Evolutionary conservation across 1,140 invertebrate genomes (phyloP), one percentile per base, ranked within the genome.

Genomic region (Zaprionus lachaisei): DNA sequence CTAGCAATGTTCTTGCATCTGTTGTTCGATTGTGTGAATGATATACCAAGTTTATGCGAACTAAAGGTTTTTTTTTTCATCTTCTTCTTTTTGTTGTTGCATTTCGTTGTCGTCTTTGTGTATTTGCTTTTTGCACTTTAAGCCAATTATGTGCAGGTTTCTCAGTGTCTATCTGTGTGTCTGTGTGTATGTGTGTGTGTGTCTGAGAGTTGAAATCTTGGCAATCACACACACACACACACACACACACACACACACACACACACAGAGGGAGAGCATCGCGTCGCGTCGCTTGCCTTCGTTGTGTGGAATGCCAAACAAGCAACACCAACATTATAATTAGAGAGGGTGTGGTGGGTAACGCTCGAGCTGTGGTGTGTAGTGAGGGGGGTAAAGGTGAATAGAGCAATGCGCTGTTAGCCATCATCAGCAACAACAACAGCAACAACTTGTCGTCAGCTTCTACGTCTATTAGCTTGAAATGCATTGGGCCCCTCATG

Each of bases 401-500:
- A 55, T 63, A 38, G 34, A 22, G 58, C 58, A 22, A 22, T 63
- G n/a, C 41, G 55, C 26, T 14, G 6, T 56, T n/a, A 44, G 17
- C 22, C 41, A 62, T 37, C 68, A 47, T 37, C 58, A 47, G 15
- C 28, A 41, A 4, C 41, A 47, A 17, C 41, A 47, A 2, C 41
- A 47, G n/a, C 41, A n/a, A 6, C 41, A 17, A 41, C 4, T 49
- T 55, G 5, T 17, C 58, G 15, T 49, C 31, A 17, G 34, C 44
- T 22, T 62, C 61, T 20, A 49, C 51, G 38, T 64, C 60, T 71
- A 71, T 72, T 72, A 72, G 54, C 26, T 72, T 67, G 34, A 31
- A 67, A 67, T 73, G 64, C 71, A 73, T 61, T 67, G 44, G 70
- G 63, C 55, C 70, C 38, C 38, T n/a, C 55, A 73, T 67, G 61